phyloP scores from a whole-genome alignment of 2,888 invertebrate genomes.

The Amorpha juglandis region DNA sequence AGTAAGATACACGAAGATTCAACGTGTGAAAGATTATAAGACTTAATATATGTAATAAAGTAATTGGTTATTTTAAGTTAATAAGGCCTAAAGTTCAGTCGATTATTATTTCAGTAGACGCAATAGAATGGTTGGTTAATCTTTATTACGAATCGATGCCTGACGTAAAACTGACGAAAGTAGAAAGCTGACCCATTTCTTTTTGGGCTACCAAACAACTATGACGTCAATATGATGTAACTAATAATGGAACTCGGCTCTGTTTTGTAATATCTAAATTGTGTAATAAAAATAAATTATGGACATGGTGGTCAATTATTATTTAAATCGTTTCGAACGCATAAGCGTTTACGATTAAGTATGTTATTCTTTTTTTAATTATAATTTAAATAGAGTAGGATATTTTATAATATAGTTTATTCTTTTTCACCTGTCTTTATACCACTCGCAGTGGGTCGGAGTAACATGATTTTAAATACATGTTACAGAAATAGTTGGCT shows the following conservation, averaged over 20 bases:
- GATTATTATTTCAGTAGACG: conserved; percentile 32
- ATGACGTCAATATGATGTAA: conserved; percentile 74
- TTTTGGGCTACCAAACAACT: conserved; percentile 53
- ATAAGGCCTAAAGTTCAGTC: conserved; percentile 41
- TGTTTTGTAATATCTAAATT: conserved; percentile 56
- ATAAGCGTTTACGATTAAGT: conserved; percentile 22
- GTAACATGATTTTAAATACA: no score
- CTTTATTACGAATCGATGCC: conserved; percentile 50
- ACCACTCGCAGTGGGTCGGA: no score
- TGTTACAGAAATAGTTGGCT: no score
- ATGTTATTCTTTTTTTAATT: no score
- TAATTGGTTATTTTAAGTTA: not conserved
- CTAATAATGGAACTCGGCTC: conserved; percentile 43
- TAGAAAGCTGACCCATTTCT: conserved; percentile 75
- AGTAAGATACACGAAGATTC: conserved; percentile 29
- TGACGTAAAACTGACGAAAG: conserved; percentile 68
- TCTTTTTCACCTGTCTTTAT: no score
- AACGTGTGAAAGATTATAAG: no score
- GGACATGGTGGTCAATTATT: conserved; percentile 40
- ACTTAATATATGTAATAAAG: no score
- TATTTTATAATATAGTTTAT: no score
- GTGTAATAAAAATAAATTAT: conserved; percentile 63
- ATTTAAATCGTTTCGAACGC: conserved; percentile 36
- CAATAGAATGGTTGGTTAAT: conserved; percentile 42
- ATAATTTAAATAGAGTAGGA: no score